A percentile compares a stretch with the other conserved stretches of the same genome.
Conservation (phyloP, 2,888 invertebrate species). For the Caenorhabditis sp. region DNA sequence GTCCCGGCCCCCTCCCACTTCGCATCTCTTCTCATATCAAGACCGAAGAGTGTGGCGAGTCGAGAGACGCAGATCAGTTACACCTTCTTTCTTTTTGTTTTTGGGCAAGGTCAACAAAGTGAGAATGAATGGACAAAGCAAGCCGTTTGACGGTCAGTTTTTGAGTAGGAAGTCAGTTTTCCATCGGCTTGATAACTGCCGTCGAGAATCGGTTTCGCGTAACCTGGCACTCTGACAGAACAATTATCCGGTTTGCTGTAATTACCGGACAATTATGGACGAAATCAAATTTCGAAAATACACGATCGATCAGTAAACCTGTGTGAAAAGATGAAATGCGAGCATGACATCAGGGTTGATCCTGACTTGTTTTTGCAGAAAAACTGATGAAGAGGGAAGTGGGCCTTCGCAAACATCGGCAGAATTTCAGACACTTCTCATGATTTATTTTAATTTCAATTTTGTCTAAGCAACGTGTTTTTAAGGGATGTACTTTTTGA, state of each 20-base stretch:
- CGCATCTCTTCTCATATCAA: slow-evolving; percentile 32
- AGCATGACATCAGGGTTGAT: too few species aligned
- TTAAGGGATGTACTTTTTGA: too few species aligned
- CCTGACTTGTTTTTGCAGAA: too few species aligned
- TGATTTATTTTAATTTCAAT: too few species aligned
- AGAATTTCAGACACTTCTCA: too few species aligned
- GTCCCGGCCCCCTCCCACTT: slow-evolving; percentile 9
- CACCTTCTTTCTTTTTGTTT: slow-evolving; percentile 30
- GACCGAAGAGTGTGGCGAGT: slow-evolving; percentile 13
- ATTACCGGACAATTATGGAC: slow-evolving; percentile 26
- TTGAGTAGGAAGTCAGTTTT: slow-evolving; percentile 31
- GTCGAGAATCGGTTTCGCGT: neutral
- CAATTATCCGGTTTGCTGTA: slow-evolving; percentile 41
- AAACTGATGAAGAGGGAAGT: too few species aligned
- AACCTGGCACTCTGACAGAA: neutral
- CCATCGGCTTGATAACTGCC: slow-evolving; percentile 13
- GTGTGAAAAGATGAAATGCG: slow-evolving; percentile 16
- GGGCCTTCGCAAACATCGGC: too few species aligned
- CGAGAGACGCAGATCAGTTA: slow-evolving; percentile 26
- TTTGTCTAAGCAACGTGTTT: too few species aligned
- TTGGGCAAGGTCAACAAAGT: slow-evolving; percentile 35
- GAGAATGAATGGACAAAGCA: slow-evolving; percentile 5
- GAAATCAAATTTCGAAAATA: slow-evolving; percentile 10
- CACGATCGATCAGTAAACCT: slow-evolving; percentile 8
- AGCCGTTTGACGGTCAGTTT: slow-evolving; percentile 39